Conservation (phyloP, 2,797 vertebrate species). For the Eremophila alpestris region DNA sequence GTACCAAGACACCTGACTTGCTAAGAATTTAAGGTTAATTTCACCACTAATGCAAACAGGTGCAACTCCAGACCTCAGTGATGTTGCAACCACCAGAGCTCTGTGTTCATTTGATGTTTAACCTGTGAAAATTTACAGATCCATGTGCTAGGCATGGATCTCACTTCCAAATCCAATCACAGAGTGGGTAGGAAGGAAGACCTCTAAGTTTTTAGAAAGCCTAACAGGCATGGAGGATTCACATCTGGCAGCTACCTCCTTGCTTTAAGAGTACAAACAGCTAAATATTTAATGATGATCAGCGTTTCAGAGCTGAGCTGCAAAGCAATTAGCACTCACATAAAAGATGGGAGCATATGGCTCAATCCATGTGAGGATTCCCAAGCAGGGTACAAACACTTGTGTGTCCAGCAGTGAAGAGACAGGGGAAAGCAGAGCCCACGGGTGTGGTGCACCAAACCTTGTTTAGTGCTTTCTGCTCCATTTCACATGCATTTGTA, state of each 20-base stretch:
- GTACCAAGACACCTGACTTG: background rate
- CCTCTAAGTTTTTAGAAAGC: background rate
- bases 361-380: background rate
- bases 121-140: background rate
- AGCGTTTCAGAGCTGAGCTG: background rate
- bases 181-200: background rate
- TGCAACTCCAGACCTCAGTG: background rate
- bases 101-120: rapidly evolving
- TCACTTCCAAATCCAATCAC: background rate
- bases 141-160: background rate
- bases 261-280: background rate
- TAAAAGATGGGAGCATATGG: background rate
- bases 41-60: background rate
- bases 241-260: background rate
- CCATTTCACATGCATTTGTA: background rate
- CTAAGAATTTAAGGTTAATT: background rate
- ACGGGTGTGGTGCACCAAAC: background rate
- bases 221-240: background rate
- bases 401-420: background rate
- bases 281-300: background rate
- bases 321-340: background rate
- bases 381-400: background rate
- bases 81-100: background rate
- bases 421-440: background rate
- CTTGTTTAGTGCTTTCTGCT: background rate